phyloP scores from a whole-genome alignment of 2,888 invertebrate genomes.

The Laothoe populi region DNA sequence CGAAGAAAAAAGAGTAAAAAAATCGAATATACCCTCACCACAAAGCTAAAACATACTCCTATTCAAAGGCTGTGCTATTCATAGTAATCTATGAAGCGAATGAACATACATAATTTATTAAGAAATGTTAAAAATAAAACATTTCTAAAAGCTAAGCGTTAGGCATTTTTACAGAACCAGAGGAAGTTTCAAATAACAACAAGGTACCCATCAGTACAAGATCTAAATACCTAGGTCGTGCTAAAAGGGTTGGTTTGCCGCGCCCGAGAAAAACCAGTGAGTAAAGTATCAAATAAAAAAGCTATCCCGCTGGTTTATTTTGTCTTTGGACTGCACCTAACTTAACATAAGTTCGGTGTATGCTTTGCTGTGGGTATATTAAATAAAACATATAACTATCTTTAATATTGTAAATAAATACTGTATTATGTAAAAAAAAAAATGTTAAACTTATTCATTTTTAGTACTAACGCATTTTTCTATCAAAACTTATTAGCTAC shows the following conservation, averaged over 20 bases:
- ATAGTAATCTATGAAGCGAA: not conserved
- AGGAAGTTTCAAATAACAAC: slow-evolving; percentile 56
- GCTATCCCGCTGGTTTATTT: not conserved
- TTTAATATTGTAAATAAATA: not conserved
- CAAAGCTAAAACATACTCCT: too few species aligned
- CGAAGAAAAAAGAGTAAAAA: too few species aligned
- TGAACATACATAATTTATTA: not conserved
- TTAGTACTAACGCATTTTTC: too few species aligned
- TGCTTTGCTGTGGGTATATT: slow-evolving; percentile 1
- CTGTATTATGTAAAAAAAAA: too few species aligned
- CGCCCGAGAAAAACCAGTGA: slow-evolving; percentile 65
- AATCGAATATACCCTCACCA: too few species aligned
- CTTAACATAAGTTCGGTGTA: not conserved
- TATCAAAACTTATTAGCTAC: too few species aligned
- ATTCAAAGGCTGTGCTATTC: slow-evolving; percentile 24
- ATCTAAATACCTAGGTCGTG: slow-evolving; percentile 72
- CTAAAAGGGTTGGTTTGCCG: slow-evolving; percentile 69
- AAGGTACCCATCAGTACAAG: slow-evolving; percentile 47
- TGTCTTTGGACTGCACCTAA: not conserved
- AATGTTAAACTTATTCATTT: too few species aligned
- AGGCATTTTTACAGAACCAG: slow-evolving; percentile 58
- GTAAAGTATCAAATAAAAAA: slow-evolving; percentile 36
- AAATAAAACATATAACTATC: too few species aligned
- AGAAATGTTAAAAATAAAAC: not conserved
- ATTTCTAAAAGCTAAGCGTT: slow-evolving; percentile 12